Evolutionary conservation across 2,113 vertebrate species (phyloP), one percentile per base, ranked within the genome.

Genomic region (Smithornis capensis): DNA sequence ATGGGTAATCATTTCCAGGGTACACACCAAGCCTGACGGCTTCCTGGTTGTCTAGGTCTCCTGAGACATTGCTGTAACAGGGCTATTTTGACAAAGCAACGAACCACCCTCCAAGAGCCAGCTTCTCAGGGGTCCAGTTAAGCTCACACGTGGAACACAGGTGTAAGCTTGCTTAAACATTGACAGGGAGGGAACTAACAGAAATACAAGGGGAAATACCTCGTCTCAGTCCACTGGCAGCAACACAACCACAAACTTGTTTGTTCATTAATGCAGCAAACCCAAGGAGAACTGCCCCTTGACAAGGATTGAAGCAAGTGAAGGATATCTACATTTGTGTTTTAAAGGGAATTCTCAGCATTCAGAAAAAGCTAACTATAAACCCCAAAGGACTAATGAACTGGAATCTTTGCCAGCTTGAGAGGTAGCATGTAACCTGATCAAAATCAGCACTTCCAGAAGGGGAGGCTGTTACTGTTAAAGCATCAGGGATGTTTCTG

Each of bases 161-260:
- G 96, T 95, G 90, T 67, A 80, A 83, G 71, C 40, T 49, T 27
- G 60, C 83, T 94, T 92, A 92, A 94, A 94, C 40, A 95, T 86
- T 94, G 52, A 83, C 85, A 94, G n/a, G 18, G 68, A 86, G 35
- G 60, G 44, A 90, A n/a, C 40, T 33, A 90, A 76, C 65, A 80
- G 55, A 77, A 94, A 90, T 52, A 70, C 55, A 47, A 83, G n/a
- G 47, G 88, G 85, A 96, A 96, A 95, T 94, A 93, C 79, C 64
- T 95, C 3, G 37, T 92, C 79, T 93, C 88, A 89, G 85, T 83
- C 80, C 88, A 87, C 33, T 71, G 80, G 64, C 79, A 86, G 38
- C 71, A 83, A 56, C 68, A 64, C 69, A 75, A 45, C 44, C 87
- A 57, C 53, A 47, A 75, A 84, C 35, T 27, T 73, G 71, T 67